Conservation (phyloP, 2,888 invertebrate species). For the Caenorhabditis plicata region DNA sequence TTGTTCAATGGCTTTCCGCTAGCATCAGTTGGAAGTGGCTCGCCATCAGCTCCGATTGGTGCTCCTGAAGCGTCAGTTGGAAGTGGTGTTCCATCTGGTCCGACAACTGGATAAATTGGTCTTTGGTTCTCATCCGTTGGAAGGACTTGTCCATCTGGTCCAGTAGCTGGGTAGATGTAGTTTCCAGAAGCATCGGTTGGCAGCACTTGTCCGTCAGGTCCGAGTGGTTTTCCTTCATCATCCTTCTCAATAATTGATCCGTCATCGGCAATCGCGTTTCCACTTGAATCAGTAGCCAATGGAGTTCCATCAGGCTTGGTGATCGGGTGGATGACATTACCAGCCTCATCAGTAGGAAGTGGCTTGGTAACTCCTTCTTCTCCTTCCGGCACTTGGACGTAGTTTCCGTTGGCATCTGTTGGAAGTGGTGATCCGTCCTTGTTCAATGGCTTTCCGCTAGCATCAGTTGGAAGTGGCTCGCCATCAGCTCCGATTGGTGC, state of each 20-base stretch:
- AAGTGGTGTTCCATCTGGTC: slow-evolving; percentile 9
- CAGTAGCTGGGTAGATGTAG: slow-evolving; percentile 27
- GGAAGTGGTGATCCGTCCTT: slow-evolving; percentile 27
- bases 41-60: slow-evolving; percentile 27
- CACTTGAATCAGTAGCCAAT: slow-evolving; percentile 18
- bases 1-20: slow-evolving; percentile 14
- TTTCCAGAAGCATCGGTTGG: slow-evolving; percentile 38
- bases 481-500: slow-evolving; percentile 7
- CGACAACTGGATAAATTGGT: slow-evolving; percentile 15
- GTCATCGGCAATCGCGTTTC: slow-evolving; percentile 15
- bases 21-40: slow-evolving; percentile 12
- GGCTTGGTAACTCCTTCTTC: slow-evolving; percentile 1
- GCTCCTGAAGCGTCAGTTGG: slow-evolving; percentile 20
- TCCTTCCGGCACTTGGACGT: slow-evolving; percentile 10
- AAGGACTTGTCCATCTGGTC: slow-evolving; percentile 18
- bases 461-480: slow-evolving; percentile 19
- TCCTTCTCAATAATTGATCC: slow-evolving; percentile 19
- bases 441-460: slow-evolving; percentile 13
- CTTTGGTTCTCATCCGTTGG: slow-evolving; percentile 26
- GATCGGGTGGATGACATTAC: slow-evolving; percentile 21
- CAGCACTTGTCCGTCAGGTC: slow-evolving; percentile 12
- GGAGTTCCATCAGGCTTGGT: slow-evolving; percentile 14
- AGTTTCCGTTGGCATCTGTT: slow-evolving; percentile 29
- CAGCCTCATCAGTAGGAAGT: slow-evolving; percentile 22
- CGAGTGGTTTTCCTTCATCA: slow-evolving; percentile 35